Base-by-base conservation (phyloP, 2,797 vertebrate genomes). In the Premnoplex brunnescens region DNA sequence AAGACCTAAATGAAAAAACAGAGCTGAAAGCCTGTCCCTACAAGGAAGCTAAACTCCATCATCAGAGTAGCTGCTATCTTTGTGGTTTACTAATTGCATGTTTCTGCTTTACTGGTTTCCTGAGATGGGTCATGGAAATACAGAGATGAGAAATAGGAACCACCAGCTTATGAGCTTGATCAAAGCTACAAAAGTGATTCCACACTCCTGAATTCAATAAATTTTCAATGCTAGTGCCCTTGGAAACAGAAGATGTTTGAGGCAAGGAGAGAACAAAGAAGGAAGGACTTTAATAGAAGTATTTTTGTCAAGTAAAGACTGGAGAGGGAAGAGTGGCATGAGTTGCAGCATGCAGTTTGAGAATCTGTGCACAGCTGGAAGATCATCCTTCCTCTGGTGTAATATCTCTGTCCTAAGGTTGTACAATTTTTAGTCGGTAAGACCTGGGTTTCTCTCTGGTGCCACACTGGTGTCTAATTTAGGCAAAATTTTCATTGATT, bases 101-200 rank as follows among this genome's bases (percentile, higher is more conserved):
- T 91, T 94, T 97, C 82, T 91, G 79, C 92, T 95, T 92, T 93
- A 86, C 71, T 84, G 73, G 66, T 92, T 96, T 93, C 91, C 95
- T 88, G 88, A 91, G 85, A 34, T 36, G 71, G 85, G 37, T 67
- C 73, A 73, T 75, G 48, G 62, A 91, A 94, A 86, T 30, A 68
- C 9, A 86, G 76, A 80, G 55, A 75, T 73, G 55, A 89, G 75
- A 81, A 89, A 64, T 69, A 89, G 91, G 55, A 95, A 72, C 24
- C 62, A 72, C 59, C 59, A 79, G 75, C n/a, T 82, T 92, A 84
- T 11, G 32, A 87, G 54, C 66, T 81, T 54, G 51, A 93, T 90
- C 55, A 94, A 90, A 93, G 88, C 74, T 62, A 63, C 17, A 12
- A 22, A 69, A 88, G 55, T 60, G 66, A 91, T 79, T 67, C 46